Conservation (phyloP, 2,888 invertebrate species). For the Apodemia mormo region DNA sequence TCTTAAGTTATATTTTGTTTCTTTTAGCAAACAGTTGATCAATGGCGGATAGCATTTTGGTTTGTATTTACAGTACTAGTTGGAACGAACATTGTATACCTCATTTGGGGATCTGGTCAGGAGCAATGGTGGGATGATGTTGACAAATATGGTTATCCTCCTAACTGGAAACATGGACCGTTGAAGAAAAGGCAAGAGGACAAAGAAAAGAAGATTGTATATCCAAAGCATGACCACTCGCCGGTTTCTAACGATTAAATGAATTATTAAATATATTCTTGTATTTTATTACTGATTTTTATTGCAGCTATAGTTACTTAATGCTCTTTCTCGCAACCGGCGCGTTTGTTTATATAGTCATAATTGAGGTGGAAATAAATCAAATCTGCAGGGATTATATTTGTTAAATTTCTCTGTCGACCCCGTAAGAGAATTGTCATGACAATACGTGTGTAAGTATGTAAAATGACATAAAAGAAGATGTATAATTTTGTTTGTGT, state of each 20-base stretch:
- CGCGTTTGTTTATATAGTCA: too few relatives aligned
- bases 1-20: neutral
- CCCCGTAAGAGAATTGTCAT: too few relatives aligned
- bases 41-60: conserved; percentile 92
- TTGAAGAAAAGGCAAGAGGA: conserved; percentile 49
- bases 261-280: neutral
- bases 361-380: too few relatives aligned
- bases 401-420: too few relatives aligned
- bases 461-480: too few relatives aligned
- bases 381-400: too few relatives aligned
- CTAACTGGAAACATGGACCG: conserved; percentile 65
- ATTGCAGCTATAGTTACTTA: too few relatives aligned
- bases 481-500: too few relatives aligned
- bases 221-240: conserved; percentile 69
- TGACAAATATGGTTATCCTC: conserved; percentile 68
- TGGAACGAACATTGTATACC: conserved; percentile 85
- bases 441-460: too few relatives aligned
- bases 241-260: conserved; percentile 53
- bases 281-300: too few relatives aligned
- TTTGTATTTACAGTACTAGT: conserved; percentile 85
- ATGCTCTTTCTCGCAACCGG: too few relatives aligned
- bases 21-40: conserved; percentile 81
- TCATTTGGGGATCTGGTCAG: conserved; percentile 88
- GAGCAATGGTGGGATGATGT: conserved; percentile 90
- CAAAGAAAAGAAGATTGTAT: conserved; percentile 60